Evolutionary conservation across 1,140 invertebrate genomes (phyloP), one percentile per base, ranked within the genome.

Genomic region (Belonocnema kinseyi): DNA sequence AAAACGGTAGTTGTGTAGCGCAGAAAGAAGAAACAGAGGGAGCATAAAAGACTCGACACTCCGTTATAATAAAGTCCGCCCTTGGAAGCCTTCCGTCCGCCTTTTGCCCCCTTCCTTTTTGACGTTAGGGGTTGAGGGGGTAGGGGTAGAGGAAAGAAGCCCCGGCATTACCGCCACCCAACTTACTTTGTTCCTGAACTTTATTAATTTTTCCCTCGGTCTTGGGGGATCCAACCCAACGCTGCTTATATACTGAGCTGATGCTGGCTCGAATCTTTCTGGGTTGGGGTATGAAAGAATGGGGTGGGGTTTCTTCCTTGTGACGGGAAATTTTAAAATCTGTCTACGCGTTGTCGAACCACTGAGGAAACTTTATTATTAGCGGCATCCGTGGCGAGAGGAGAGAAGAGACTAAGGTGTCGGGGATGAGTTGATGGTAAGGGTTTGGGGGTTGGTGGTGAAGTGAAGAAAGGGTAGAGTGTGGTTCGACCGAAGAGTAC

Each of bases 141-240:
- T 26, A 73, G 66, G 56, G 75, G 51, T 77, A 33, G 13, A 77
- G 58, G 56, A 72, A 70, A 46, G 58, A 33, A 71, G 84, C 79
- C 80, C 76, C 78, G 88, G 88, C 89, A 90, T 91, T 91, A 91
- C 88, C 85, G 88, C 86, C 87, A 89, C 87, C 86, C 90, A 90
- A 91, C 88, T 91, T 91, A 91, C 90, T 91, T 91, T 91, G 90
- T 91, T 91, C 90, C 89, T 90, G 87, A 91, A 91, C 90, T 91
- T 91, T 91, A 91, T 91, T 91, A 91, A 91, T 91, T 91, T 91
- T 91, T 91, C 87, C 89, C 88, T 90, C 82, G 86, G 86, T 89
- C 87, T 90, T 88, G 84, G 88, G 88, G 87, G 86, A 88, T 80
- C 77, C 26, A 70, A 13, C 51, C 66, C 80, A 72, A 40, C 77